These are phyloP conservation scores for Liolophura sinensis DNA, from an alignment of 1,140 invertebrate genomes.

Conservation along the genomic window DNA sequence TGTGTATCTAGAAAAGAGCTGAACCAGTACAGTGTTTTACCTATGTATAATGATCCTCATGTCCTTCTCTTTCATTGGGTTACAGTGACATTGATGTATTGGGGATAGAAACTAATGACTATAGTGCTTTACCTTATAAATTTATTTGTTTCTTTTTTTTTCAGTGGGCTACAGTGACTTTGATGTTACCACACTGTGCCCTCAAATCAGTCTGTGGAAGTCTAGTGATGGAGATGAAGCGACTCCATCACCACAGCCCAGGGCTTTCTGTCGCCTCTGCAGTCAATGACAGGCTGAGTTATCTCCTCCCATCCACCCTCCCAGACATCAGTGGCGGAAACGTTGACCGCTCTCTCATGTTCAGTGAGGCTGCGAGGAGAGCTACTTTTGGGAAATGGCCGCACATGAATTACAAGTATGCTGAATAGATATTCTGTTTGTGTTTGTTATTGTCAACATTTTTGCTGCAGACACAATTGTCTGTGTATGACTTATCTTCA, in stretches of 20 bases:
- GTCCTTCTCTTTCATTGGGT: too few species aligned
- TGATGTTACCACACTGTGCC: conserved; percentile 76
- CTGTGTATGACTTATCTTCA: too few species aligned
- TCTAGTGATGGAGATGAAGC: conserved; percentile 79
- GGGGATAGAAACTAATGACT: neutral
- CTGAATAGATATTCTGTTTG: conserved; percentile 11
- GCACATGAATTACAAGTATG: conserved; percentile 94
- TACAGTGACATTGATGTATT: too few species aligned
- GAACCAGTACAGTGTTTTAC: too few species aligned
- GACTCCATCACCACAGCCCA: conserved; percentile 78
- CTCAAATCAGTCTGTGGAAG: conserved; percentile 77
- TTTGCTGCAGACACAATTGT: too few species aligned
- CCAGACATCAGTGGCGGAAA: conserved; percentile 33
- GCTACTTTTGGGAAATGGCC: conserved; percentile 93
- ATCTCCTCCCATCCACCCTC: conserved; percentile 63
- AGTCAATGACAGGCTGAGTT: conserved; percentile 81
- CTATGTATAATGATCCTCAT: too few species aligned
- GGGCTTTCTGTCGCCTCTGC: conserved; percentile 85
- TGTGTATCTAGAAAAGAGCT: too few species aligned
- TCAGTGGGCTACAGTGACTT: conserved; percentile 88
- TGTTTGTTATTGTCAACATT: too few species aligned
- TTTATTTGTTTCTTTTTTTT: conserved; percentile 21
- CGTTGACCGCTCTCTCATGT: conserved; percentile 69
- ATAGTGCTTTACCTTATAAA: conserved; percentile 52
- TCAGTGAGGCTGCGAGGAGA: conserved; percentile 84